Conservation (phyloP, 2,113 vertebrate species). For the Seriola dumerili region DNA sequence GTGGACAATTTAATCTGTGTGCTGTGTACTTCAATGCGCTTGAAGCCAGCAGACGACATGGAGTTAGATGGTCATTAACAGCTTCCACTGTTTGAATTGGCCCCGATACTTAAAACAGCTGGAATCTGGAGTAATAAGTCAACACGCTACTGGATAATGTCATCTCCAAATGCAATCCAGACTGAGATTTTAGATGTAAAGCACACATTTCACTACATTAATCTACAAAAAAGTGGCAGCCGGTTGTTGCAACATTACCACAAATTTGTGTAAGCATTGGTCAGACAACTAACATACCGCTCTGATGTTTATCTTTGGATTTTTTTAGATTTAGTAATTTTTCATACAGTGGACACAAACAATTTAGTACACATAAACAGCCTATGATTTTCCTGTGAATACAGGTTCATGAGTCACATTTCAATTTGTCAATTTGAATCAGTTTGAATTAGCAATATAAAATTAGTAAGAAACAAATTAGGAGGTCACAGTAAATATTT, state of each 20-base stretch:
- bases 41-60: conserved; percentile 39
- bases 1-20: conserved; percentile 51
- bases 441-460: background rate
- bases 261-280: background rate
- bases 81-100: conserved; percentile 41
- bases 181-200: conserved; percentile 12
- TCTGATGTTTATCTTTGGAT: background rate
- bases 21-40: conserved; percentile 14
- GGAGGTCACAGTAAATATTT: background rate
- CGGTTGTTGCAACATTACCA: background rate
- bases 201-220: background rate
- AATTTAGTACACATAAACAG: background rate
- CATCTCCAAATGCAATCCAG: conserved; percentile 2
- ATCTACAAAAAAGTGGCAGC: conserved; percentile 12
- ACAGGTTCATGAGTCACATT: background rate
- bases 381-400: background rate
- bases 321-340: background rate
- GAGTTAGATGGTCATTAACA: conserved; percentile 50
- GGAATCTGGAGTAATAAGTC: conserved; percentile 26
- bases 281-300: background rate
- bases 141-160: conserved; percentile 26
- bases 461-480: background rate
- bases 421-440: background rate
- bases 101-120: conserved; percentile 19
- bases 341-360: background rate